These are phyloP conservation scores for Apodemia mormo DNA, from an alignment of 2,888 invertebrate genomes.

Conservation along the genomic window DNA sequence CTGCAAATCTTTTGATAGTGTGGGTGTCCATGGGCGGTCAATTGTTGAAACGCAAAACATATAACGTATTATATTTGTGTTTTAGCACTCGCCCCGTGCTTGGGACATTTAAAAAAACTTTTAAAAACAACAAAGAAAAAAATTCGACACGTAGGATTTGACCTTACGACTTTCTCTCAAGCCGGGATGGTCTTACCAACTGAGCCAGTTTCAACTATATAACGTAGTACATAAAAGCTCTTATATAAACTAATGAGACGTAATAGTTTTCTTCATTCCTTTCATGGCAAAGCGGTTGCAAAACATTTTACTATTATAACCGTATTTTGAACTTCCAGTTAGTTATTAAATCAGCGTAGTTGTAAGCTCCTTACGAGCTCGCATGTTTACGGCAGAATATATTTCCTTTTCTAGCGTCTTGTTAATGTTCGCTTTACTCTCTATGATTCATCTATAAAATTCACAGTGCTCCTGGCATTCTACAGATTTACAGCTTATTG, in stretches of 20 bases:
- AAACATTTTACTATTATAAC: neutral
- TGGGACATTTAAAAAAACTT: no score
- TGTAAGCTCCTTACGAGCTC: constrained; percentile 11
- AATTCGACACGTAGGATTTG: no score
- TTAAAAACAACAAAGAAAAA: no score
- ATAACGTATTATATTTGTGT: no score
- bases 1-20: no score
- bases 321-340: neutral
- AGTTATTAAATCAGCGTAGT: constrained; percentile 8
- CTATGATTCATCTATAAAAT: constrained; percentile 8
- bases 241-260: neutral
- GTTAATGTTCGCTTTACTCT: neutral
- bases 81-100: no score
- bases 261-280: neutral
- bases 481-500: neutral
- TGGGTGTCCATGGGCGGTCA: no score
- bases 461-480: neutral
- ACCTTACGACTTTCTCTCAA: no score
- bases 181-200: no score
- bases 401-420: neutral
- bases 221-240: neutral
- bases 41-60: no score
- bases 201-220: no score
- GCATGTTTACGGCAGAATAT: neutral
- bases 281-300: neutral